phyloP scores from a whole-genome alignment of 2,113 vertebrate species.

The Climacteris rufus region DNA sequence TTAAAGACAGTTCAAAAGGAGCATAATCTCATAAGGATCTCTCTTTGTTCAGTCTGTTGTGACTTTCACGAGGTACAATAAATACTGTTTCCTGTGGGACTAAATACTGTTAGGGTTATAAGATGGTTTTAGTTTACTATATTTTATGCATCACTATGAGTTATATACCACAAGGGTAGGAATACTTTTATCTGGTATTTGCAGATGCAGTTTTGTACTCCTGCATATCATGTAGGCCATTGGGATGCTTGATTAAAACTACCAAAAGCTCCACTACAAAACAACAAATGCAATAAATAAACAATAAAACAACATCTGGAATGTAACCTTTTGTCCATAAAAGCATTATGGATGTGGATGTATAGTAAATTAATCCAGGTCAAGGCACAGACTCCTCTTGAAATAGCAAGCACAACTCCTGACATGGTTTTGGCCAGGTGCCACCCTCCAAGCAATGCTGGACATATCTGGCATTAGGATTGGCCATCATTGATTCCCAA shows the following conservation, averaged over 20 bases:
- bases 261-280: neutral
- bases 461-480: neutral
- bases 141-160: neutral
- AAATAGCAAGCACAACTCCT: no score
- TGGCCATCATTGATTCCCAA: neutral
- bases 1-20: slow-evolving; percentile 36
- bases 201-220: neutral
- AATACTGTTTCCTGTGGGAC: neutral
- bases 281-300: neutral
- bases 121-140: neutral
- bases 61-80: neutral
- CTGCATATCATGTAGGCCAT: neutral
- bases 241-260: neutral
- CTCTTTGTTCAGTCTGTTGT: neutral
- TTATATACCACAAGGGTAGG: neutral
- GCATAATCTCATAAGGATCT: slow-evolving; percentile 1
- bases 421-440: no score
- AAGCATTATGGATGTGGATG: neutral
- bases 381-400: no score
- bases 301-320: neutral
- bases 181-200: neutral
- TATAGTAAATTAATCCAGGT: no score
- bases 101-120: neutral
- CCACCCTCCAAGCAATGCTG: no score
- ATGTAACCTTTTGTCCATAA: neutral